Evolutionary conservation across 1,140 invertebrate genomes (phyloP).

Genomic region (Arctopsyche grandis): DNA sequence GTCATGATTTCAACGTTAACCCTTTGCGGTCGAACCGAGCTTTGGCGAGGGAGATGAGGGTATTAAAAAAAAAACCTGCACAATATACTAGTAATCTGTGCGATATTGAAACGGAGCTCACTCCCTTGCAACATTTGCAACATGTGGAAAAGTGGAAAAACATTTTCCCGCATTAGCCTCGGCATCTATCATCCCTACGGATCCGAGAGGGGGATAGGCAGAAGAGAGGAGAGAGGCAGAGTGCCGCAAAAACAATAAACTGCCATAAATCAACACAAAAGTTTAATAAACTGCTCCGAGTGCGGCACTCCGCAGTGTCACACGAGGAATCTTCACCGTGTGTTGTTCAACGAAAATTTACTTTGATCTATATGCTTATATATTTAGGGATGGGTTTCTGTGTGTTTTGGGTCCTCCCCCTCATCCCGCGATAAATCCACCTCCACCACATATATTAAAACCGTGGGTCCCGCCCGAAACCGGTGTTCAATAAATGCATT

Average conservation of each 20-base stretch:
- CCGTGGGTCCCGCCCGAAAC: background rate
- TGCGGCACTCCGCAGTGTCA: conserved; percentile 16
- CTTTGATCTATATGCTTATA: background rate
- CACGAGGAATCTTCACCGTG: background rate
- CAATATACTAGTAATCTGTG: conserved; percentile 22
- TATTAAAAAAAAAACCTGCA: conserved; percentile 24
- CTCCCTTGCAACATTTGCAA: conserved; percentile 38
- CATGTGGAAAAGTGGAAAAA: conserved; percentile 52
- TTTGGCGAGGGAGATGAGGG: background rate
- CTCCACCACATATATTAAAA: conserved; percentile 12
- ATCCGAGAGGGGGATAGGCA: background rate
- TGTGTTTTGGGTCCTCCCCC: background rate
- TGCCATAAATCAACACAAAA: conserved; percentile 55
- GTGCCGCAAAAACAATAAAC: conserved; percentile 55
- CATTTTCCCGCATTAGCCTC: conserved; percentile 53
- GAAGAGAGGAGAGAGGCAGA: background rate
- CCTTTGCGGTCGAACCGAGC: background rate
- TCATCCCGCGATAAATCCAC: background rate
- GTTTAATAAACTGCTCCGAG: conserved; percentile 53
- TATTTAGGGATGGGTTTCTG: background rate
- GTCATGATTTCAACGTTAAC: background rate
- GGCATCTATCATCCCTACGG: conserved; percentile 47
- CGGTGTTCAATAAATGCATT: conserved; percentile 37
- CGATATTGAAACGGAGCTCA: conserved; percentile 27
- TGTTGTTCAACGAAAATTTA: background rate